phyloP scores from a whole-genome alignment of 2,888 invertebrate genomes.

The Nemurella pictetii region DNA sequence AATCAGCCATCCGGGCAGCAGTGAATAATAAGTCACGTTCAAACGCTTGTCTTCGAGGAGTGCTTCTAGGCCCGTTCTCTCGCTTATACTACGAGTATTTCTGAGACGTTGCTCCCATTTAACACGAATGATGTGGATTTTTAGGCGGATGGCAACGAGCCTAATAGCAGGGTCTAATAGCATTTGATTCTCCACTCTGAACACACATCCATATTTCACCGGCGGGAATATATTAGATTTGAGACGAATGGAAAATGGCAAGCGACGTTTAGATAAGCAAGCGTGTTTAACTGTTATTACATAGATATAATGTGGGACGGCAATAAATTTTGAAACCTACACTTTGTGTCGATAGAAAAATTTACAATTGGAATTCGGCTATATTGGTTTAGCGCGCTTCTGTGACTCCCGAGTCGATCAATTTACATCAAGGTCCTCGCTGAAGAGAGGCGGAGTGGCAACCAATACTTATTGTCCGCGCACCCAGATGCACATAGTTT shows the following conservation, averaged over 20 bases:
- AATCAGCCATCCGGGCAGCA: neutral
- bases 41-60: neutral
- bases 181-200: neutral
- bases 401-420: neutral
- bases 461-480: neutral
- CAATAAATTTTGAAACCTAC: neutral
- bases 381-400: neutral
- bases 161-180: slow-evolving; percentile 13
- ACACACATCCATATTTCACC: neutral
- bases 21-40: slow-evolving; percentile 1
- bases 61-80: too few relatives aligned
- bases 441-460: neutral
- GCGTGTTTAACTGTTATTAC: neutral
- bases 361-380: neutral
- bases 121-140: slow-evolving; percentile 24
- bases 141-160: slow-evolving; percentile 13
- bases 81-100: neutral
- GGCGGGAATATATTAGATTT: neutral
- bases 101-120: neutral
- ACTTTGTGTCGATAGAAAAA: neutral
- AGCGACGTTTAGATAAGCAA: neutral
- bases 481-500: neutral
- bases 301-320: neutral
- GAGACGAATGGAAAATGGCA: neutral
- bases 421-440: neutral